Base-by-base conservation (phyloP, 2,113 vertebrate species). In the Corynorhinus townsendii region DNA sequence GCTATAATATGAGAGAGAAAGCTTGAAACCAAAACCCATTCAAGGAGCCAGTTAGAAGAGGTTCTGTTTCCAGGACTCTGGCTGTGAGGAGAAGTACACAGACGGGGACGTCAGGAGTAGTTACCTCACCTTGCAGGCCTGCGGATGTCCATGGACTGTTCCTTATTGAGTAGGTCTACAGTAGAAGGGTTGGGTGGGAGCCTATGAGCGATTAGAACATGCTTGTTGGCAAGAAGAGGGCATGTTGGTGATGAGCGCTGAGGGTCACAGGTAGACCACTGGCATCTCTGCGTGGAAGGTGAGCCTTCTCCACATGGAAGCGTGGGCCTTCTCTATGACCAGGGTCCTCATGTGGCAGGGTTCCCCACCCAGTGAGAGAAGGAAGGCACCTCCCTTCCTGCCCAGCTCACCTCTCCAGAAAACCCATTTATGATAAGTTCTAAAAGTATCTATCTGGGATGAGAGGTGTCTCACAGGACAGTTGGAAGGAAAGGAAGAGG, bases 11-110 rank as follows among this genome's bases (percentile, higher is more conserved):
- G 22, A 83, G 79, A 69, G 1, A 79, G 86, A 87, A 90, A 93
- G 38, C 88, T 90, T 30, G 72, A 96, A 88, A 86, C 71, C 80
- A 91, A 66, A 86, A 82, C 54, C 30, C 54, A 72, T 76, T 90
- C n/a, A 54, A 69, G 73, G 59, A 92, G 54, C 38, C 45, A 17
- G 71, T 66, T 38, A 76, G 85, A 68, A 45, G 66, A 83, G 45
- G 22, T 17, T 95, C 33, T 94, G 56, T 64, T 52, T 79, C 64
- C 69, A 71, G 92, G 75, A 38, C 64, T 45, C n/a, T 79, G 75
- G 75, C 62, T 73, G 66, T 12, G 52, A 93, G 68, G 33, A 84
- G 30, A 35, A 1, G 49, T 24, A 5, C 45, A 59, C 45, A 86
- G 76, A 47, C 47, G 56, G 68, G n/a, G 76, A 75, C 85, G 30